These are phyloP conservation scores for Colletes latitarsis DNA, from an alignment of 1,140 invertebrate species.

Conservation along the genomic window DNA sequence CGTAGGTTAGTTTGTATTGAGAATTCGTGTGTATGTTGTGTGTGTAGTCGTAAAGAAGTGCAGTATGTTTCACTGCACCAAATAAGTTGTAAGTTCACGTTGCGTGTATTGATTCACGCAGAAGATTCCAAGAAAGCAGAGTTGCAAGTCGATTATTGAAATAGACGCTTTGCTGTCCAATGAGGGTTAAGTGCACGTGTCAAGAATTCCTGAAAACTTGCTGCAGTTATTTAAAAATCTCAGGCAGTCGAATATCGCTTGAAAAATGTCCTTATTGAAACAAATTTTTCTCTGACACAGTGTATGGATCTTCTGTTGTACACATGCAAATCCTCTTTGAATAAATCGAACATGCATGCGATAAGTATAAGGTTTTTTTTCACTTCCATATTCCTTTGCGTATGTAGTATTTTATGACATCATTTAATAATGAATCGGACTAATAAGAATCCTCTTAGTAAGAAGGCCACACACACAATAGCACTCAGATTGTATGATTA, in stretches of 20 bases:
- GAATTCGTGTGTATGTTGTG: conserved; percentile 80
- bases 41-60: conserved; percentile 77
- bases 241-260: conserved; percentile 24
- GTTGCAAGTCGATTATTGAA: conserved; percentile 51
- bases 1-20: conserved; percentile 77
- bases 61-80: conserved; percentile 53
- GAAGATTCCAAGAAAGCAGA: conserved; percentile 49
- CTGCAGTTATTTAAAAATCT: conserved; percentile 39
- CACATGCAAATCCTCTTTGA: conserved; percentile 75
- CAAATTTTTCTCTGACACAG: conserved; percentile 60
- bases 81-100: conserved; percentile 46
- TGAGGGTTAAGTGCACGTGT: conserved; percentile 48
- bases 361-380: conserved; percentile 50
- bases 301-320: conserved; percentile 75
- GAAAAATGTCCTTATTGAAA: conserved; percentile 37
- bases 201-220: conserved; percentile 29
- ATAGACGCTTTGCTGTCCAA: conserved; percentile 49
- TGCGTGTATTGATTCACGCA: conserved; percentile 46
- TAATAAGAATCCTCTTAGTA: conserved; percentile 33
- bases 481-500: conserved; percentile 55
- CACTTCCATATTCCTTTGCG: conserved; percentile 52
- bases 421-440: conserved; percentile 4
- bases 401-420: conserved; percentile 37
- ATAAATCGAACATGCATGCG: conserved; percentile 72
- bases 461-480: conserved; percentile 74